Evolutionary conservation across 2,888 invertebrate genomes (phyloP).

Genomic region (Abrostola triplasia): DNA sequence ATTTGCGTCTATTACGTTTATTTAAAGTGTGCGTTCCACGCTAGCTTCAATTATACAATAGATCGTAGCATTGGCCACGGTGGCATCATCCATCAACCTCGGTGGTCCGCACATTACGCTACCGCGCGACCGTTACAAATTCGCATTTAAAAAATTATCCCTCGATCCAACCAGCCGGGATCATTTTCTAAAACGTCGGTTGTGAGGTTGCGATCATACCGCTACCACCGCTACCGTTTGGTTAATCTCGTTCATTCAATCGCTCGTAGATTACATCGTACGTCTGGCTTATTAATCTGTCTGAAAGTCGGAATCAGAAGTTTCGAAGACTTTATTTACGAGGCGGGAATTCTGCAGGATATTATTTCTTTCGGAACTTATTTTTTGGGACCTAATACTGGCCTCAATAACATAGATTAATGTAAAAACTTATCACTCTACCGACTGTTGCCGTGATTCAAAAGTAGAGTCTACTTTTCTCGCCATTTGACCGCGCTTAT

Average conservation of each 20-base stretch:
- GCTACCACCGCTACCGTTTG: constrained; percentile 61
- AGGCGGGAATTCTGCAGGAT: constrained; percentile 31
- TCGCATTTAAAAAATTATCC: constrained; percentile 70
- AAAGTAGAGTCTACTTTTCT: not conserved
- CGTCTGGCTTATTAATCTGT: constrained; percentile 50
- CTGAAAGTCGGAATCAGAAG: constrained; percentile 45
- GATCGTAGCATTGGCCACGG: constrained; percentile 67
- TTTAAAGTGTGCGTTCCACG: constrained; percentile 50
- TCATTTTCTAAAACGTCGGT: constrained; percentile 69
- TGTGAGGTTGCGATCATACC: constrained; percentile 53
- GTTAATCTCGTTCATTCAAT: constrained; percentile 58
- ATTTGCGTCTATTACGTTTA: constrained; percentile 44
- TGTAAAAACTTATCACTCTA: constrained; percentile 30
- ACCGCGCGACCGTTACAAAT: constrained; percentile 72
- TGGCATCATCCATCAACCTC: constrained; percentile 65
- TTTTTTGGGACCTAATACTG: constrained; percentile 26
- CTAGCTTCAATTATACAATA: constrained; percentile 65
- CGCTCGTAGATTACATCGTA: constrained; percentile 52
- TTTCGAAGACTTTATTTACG: constrained; percentile 43
- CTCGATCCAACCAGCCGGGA: constrained; percentile 50
- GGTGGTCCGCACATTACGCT: constrained; percentile 72
- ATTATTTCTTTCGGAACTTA: constrained; percentile 33
- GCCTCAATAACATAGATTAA: constrained; percentile 26
- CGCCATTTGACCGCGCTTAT: not conserved
- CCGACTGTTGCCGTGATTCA: constrained; percentile 5